Evolutionary conservation across 2,113 vertebrate species (phyloP).

Genomic region (Gymnarchus niloticus): DNA sequence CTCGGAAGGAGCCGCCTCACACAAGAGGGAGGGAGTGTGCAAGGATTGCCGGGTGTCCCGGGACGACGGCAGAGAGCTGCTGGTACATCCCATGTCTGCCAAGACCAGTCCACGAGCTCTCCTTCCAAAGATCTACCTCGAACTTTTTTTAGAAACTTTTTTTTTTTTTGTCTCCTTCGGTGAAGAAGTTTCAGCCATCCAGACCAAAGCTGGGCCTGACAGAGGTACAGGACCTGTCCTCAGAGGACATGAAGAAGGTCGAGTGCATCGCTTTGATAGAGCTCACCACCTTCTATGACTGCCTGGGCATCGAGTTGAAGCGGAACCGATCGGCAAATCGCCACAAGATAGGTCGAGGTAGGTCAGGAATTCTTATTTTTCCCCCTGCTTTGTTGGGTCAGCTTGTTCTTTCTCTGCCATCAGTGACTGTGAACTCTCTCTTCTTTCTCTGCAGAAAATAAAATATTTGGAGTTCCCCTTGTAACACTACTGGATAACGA

Average conservation of each 20-base stretch:
- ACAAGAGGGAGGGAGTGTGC: slow-evolving; percentile 59
- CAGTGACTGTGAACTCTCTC: not conserved
- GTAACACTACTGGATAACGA: slow-evolving; percentile 77
- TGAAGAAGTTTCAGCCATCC: slow-evolving; percentile 66
- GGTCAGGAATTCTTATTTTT: not conserved
- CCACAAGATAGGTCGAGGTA: slow-evolving; percentile 70
- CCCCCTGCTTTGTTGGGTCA: not conserved
- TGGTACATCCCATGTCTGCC: slow-evolving; percentile 48
- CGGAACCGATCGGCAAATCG: slow-evolving; percentile 63
- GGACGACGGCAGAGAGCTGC: slow-evolving; percentile 67
- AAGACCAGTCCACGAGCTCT: too few species aligned
- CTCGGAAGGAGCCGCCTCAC: slow-evolving; percentile 72
- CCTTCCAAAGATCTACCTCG: not conserved
- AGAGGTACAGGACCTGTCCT: slow-evolving; percentile 71
- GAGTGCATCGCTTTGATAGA: slow-evolving; percentile 78
- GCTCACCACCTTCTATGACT: slow-evolving; percentile 75
- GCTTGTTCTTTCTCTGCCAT: not conserved
- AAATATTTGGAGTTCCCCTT: slow-evolving; percentile 85
- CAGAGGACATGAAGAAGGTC: slow-evolving; percentile 80
- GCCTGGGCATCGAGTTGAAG: slow-evolving; percentile 75
- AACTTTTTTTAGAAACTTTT: not conserved
- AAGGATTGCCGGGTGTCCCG: slow-evolving; percentile 67
- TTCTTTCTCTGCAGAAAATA: slow-evolving; percentile 63
- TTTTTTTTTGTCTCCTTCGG: slow-evolving; percentile 13
- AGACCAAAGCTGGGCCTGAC: slow-evolving; percentile 73